phyloP scores from a whole-genome alignment of 2,888 invertebrate species.

The Frankliniella intonsa region DNA sequence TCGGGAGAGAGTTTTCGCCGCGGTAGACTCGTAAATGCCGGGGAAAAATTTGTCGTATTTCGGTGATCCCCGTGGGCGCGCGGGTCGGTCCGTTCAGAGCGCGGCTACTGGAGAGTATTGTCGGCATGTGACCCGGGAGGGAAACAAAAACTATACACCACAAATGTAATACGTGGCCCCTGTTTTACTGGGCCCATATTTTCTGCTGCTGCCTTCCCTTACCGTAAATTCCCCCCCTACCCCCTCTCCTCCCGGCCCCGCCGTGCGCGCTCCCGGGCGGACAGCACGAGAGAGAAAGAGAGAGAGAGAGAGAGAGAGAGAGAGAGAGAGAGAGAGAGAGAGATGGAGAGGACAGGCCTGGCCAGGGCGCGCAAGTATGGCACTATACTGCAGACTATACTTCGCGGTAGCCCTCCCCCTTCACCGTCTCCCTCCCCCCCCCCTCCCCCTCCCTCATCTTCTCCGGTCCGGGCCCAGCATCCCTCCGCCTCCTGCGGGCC shows the following conservation, averaged over 20 bases:
- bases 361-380: background rate
- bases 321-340: too few species aligned
- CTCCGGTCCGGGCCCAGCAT: too few species aligned
- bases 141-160: constrained; percentile 14
- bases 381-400: constrained; percentile 17
- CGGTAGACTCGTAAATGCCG: background rate
- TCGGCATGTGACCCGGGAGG: background rate
- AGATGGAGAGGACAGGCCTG: background rate
- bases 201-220: background rate
- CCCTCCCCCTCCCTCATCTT: background rate
- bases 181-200: constrained; percentile 26
- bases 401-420: background rate
- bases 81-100: background rate
- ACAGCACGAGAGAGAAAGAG: background rate
- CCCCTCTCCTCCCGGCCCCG: too few species aligned
- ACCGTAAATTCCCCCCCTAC: background rate
- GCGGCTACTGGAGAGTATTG: background rate
- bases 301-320: too few species aligned
- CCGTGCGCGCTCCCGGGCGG: background rate
- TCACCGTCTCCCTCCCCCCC: background rate
- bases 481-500: background rate
- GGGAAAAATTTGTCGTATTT: too few species aligned
- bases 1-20: too few species aligned
- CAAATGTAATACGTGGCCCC: constrained; percentile 24
- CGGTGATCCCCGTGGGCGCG: background rate